phyloP scores from a whole-genome alignment of 2,113 vertebrate species.

The Alouatta palliata region DNA sequence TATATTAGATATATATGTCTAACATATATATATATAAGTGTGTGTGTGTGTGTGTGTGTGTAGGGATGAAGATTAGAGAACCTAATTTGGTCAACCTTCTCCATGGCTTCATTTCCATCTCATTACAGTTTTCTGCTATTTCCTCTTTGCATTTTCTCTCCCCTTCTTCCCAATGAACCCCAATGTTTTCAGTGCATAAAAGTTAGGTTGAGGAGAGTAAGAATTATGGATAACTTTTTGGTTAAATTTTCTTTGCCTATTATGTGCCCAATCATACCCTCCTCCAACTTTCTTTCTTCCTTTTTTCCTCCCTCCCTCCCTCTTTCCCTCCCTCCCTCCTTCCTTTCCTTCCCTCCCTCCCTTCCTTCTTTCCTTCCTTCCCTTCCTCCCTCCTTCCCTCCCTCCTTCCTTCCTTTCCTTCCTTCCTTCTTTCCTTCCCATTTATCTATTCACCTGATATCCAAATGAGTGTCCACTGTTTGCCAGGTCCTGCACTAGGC shows the following conservation, averaged over 20 bases:
- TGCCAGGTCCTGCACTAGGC: background rate
- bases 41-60: background rate
- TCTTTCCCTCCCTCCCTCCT: background rate
- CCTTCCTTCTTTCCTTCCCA: background rate
- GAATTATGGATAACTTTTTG: background rate
- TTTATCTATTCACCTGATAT: background rate
- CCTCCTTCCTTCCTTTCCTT: background rate
- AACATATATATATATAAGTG: too few species aligned
- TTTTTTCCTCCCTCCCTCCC: background rate
- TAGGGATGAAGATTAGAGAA: background rate
- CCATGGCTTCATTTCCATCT: background rate
- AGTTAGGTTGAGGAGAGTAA: background rate
- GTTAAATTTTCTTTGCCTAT: background rate
- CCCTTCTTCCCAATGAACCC: background rate
- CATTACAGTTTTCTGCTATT: background rate
- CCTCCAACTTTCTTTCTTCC: background rate
- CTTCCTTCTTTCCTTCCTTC: background rate
- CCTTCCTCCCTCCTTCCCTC: too few species aligned
- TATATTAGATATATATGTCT: too few species aligned
- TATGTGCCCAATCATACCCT: background rate
- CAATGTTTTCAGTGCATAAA: background rate
- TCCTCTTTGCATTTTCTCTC: constrained; percentile 14
- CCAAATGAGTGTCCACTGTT: background rate
- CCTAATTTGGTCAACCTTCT: background rate
- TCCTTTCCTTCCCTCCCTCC: background rate